Evolutionary conservation across 2,888 invertebrate species (phyloP).

Genomic region (Dioctria linearis): DNA sequence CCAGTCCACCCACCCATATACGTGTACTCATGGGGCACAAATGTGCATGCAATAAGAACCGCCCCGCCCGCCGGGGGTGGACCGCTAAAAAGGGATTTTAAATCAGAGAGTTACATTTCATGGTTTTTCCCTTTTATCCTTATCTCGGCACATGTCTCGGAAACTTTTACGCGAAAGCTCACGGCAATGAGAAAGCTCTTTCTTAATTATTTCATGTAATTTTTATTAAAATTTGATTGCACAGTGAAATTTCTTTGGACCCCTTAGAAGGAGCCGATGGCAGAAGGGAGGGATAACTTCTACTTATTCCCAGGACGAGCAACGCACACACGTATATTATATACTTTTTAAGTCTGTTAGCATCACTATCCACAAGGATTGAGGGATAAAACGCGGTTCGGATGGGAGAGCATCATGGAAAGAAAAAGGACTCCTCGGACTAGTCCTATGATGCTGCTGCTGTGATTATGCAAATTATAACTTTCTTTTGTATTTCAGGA

Average conservation of each 20-base stretch:
- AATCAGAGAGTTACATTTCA: neutral
- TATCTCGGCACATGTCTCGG: conserved; percentile 18
- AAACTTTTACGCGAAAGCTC: conserved; percentile 43
- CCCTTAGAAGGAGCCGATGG: neutral
- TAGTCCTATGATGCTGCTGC: conserved; percentile 3
- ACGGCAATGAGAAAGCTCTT: conserved; percentile 37
- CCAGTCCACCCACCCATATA: neutral
- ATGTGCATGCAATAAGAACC: neutral
- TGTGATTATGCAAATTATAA: conserved; percentile 53
- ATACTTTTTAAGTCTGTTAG: conserved; percentile 24
- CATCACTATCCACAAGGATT: neutral
- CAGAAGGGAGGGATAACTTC: neutral
- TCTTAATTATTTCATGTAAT: conserved; percentile 41
- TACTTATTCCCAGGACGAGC: neutral
- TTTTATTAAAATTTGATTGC: conserved; percentile 46
- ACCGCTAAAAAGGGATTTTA: neutral
- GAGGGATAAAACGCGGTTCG: neutral
- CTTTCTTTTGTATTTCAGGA: conserved; percentile 48
- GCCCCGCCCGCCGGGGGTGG: neutral
- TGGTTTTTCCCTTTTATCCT: conserved; percentile 5
- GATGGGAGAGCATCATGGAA: neutral
- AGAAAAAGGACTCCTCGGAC: conserved; percentile 10
- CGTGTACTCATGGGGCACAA: too few species aligned
- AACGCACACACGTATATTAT: too few species aligned
- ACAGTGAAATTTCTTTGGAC: neutral